A percentile compares a stretch with the other conserved stretches of the same genome.
phyloP scores from a whole-genome alignment of 2,113 vertebrate species.

The Cyanistes caeruleus region DNA sequence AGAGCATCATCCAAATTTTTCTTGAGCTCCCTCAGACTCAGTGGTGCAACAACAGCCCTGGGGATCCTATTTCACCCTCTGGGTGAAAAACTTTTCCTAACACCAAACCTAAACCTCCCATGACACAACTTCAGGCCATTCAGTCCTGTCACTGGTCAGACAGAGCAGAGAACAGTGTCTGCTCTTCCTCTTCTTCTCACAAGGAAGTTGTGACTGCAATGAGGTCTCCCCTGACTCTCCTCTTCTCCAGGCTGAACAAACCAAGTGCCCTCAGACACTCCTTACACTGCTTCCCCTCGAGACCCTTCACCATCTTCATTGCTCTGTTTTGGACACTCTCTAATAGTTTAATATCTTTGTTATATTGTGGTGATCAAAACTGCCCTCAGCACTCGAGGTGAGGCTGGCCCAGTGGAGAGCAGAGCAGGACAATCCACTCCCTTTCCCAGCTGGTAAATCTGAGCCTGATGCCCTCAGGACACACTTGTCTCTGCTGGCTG shows the following conservation, averaged over 20 bases:
- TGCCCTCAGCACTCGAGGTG: fast-evolving
- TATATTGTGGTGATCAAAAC: background rate
- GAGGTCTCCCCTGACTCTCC: background rate
- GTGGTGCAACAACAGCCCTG: background rate
- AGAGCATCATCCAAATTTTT: background rate
- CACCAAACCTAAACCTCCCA: background rate
- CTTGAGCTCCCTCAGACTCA: background rate
- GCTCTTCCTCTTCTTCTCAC: background rate
- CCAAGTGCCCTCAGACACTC: background rate
- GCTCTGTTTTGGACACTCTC: too few relatives aligned
- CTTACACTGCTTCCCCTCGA: fast-evolving
- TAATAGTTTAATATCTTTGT: background rate
- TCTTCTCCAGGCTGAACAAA: background rate
- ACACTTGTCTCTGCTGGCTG: fast-evolving
- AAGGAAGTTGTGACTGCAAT: fast-evolving
- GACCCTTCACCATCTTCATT: too few relatives aligned
- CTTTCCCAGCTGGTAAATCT: background rate
- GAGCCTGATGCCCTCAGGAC: background rate
- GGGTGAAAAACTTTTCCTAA: background rate
- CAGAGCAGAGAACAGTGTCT: background rate
- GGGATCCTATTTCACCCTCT: background rate
- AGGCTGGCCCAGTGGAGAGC: fast-evolving
- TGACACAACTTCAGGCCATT: background rate
- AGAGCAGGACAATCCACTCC: background rate
- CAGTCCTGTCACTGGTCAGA: background rate